Evolutionary conservation across 2,113 vertebrate genomes (phyloP), one percentile per base, ranked within the genome.

Genomic region (Phalacrocorax carbo): DNA sequence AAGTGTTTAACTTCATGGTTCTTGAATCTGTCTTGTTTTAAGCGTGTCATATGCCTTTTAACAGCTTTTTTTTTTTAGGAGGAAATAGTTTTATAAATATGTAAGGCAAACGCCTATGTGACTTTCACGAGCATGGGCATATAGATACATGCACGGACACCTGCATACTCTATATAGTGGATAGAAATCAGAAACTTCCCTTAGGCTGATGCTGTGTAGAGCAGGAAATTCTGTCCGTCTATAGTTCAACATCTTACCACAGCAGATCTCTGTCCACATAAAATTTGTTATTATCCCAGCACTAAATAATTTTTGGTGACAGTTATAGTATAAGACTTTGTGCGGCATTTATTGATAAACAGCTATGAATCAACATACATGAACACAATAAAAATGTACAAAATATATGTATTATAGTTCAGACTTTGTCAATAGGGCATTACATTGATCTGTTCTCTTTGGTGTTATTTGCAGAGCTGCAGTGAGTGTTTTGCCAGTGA

Each of bases 321-420:
- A 92, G 92, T 94, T 98, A 96, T 55, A 92, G 86, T 85, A 64
- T 94, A 96, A 97, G 96, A 95, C 88, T 97, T 97, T 85, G 93
- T 90, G 86, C 13, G 1, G 71, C 70, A 5, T 82, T 91, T 90
- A 94, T 97, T 92, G 97, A 97, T 96, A 97, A 96, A 62, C 92
- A 51, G 49, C 93, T 93, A 97, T 97, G 97, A 98, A 97, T 98
- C 98, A 98, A 97, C 97, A 97, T 96, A 96, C 94, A 97, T 83
- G 97, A 98, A 96, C 95, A 95, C 94, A 92, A 92, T 97, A 96
- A 98, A 97, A 97, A 93, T 32, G 87, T 76, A 89, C 69, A 89
- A 90, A 97, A 94, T 94, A 82, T 94, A 96, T 88, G 95, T 94
- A 78, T 92, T 90, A 54, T 5, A 40, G 95, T 68, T 51, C 71